These are phyloP conservation scores for Xenus cinereus DNA, from an alignment of 2,113 vertebrate species.

Conservation along the genomic window DNA sequence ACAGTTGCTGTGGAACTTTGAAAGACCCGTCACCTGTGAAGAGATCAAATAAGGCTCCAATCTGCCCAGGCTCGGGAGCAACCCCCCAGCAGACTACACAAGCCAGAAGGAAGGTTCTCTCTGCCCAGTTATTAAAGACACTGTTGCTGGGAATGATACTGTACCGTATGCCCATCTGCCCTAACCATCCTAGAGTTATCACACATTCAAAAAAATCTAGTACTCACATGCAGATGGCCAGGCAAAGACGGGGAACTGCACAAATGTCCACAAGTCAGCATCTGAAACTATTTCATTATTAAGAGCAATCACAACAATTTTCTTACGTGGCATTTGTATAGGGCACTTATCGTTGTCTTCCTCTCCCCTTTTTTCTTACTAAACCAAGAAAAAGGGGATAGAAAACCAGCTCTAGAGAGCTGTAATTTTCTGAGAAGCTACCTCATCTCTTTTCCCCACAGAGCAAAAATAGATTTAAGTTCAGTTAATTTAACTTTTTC, in stretches of 20 bases:
- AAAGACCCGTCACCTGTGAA: not conserved
- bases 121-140: not conserved
- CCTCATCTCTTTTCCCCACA: not conserved
- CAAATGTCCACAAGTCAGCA: not conserved
- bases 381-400: not conserved
- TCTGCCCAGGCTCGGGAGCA: not conserved
- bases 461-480: not conserved
- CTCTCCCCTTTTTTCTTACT: not conserved
- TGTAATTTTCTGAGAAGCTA: not conserved
- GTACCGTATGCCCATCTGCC: not conserved
- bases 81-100: not conserved
- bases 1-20: not conserved
- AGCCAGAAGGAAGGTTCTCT: not conserved
- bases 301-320: not conserved
- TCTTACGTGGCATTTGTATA: not conserved
- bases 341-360: not conserved
- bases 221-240: not conserved
- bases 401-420: not conserved
- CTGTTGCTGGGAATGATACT: not conserved
- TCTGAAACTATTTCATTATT: not conserved
- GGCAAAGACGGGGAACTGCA: not conserved
- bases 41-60: not conserved
- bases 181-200: not conserved
- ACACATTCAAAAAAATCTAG: not conserved
- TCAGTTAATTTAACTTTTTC: slow-evolving; percentile 13